phyloP scores from a whole-genome alignment of 2,888 invertebrate species.

The Epiblema foenella region DNA sequence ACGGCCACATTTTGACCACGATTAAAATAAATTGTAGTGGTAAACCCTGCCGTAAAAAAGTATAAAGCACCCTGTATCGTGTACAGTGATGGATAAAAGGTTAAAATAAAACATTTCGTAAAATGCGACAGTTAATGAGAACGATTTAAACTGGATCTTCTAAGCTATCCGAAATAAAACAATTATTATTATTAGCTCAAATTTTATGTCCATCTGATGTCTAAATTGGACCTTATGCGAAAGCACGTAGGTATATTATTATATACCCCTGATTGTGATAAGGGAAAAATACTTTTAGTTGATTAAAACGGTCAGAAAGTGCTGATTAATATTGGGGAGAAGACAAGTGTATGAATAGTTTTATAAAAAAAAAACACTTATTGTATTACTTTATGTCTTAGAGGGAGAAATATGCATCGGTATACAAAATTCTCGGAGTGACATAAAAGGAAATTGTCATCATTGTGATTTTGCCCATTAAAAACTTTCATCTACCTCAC shows the following conservation, averaged over 20 bases:
- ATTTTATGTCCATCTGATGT: background rate
- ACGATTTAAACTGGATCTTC: too few relatives aligned
- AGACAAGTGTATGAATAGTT: background rate
- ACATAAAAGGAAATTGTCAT: slow-evolving; percentile 30
- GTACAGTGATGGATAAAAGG: background rate
- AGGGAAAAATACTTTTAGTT: background rate
- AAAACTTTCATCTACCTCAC: slow-evolving; percentile 28
- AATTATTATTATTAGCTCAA: too few relatives aligned
- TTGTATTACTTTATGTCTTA: background rate
- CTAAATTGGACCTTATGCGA: background rate
- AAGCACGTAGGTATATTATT: background rate
- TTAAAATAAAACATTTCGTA: background rate
- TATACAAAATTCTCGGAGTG: slow-evolving; percentile 12
- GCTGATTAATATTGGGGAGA: background rate
- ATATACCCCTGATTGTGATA: background rate
- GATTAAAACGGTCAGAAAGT: background rate
- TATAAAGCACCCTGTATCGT: background rate
- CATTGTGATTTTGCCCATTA: slow-evolving; percentile 33
- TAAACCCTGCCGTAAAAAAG: background rate
- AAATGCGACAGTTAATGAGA: background rate
- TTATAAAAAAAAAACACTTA: background rate
- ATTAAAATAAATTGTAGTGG: background rate
- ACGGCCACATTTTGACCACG: background rate
- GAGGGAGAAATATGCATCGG: slow-evolving; percentile 8
- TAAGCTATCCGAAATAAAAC: too few relatives aligned